Percentiles rank a stretch among this genome's conserved stretches.
phyloP scores from a whole-genome alignment of 1,140 invertebrate genomes.

The Lepidurus apus region DNA sequence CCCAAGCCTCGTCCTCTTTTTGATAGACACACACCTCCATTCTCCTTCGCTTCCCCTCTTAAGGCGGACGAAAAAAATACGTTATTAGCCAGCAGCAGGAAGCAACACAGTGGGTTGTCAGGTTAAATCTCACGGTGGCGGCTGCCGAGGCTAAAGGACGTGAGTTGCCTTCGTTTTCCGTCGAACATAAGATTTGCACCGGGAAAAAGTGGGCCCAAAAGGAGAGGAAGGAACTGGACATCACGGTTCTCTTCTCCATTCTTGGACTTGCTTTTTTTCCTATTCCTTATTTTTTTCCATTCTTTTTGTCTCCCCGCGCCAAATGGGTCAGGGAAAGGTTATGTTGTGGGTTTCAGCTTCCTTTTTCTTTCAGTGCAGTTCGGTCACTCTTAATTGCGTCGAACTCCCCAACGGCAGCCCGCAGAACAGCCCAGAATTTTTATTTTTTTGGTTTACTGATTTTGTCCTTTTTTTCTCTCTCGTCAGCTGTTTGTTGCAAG shows the following conservation, averaged over 20 bases:
- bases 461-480: too few relatives aligned
- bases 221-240: neutral
- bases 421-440: neutral
- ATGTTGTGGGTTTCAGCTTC: neutral
- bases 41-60: neutral
- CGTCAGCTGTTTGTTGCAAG: too few relatives aligned
- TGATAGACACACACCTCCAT: constrained; percentile 1
- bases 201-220: neutral
- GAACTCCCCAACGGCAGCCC: neutral
- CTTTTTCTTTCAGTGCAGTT: neutral
- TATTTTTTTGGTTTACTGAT: too few relatives aligned
- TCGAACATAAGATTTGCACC: neutral
- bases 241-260: neutral
- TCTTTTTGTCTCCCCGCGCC: neutral
- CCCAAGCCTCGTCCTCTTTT: constrained; percentile 9
- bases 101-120: constrained; percentile 18
- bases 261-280: neutral
- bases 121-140: constrained; percentile 14
- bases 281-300: neutral
- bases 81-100: constrained; percentile 18
- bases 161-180: constrained; percentile 10
- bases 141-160: neutral
- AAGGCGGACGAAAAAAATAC: neutral
- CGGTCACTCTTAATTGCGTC: constrained; percentile 3
- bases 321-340: neutral